Conservation (phyloP, 2,113 vertebrate genomes). For the Alligator mississippiensis region DNA sequence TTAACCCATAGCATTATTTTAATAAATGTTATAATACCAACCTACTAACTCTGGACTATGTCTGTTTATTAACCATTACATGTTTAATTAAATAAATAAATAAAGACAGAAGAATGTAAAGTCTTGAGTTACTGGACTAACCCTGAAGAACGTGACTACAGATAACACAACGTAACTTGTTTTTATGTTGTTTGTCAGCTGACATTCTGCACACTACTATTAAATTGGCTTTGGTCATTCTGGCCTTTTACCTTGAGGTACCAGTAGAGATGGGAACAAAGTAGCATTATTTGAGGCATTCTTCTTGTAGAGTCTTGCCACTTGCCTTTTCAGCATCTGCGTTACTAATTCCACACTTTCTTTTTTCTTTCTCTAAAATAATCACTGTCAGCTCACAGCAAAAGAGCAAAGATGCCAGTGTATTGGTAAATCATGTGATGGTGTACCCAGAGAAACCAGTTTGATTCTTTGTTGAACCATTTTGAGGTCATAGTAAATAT, state of each 20-base stretch:
- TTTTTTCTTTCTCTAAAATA: conserved; percentile 75
- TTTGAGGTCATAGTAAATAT: conserved; percentile 22
- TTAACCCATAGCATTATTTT: conserved; percentile 94
- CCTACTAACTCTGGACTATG: conserved; percentile 96
- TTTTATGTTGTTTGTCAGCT: conserved; percentile 86
- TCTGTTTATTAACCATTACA: conserved; percentile 95
- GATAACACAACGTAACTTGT: conserved; percentile 91
- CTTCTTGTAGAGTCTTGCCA: conserved; percentile 84
- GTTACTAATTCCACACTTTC: conserved; percentile 91
- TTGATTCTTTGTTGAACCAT: conserved; percentile 80
- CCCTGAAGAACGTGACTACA: conserved; percentile 87
- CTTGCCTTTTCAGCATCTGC: conserved; percentile 88
- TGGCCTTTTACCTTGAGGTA: conserved; percentile 69
- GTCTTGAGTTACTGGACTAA: conserved; percentile 87
- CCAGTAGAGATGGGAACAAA: conserved; percentile 76
- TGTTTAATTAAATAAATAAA: conserved; percentile 88
- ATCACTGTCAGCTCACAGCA: conserved; percentile 75
- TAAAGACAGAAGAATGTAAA: conserved; percentile 81
- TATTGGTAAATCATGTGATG: neutral
- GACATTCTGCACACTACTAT: conserved; percentile 77
- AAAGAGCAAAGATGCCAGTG: conserved; percentile 54
- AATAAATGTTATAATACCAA: conserved; percentile 98
- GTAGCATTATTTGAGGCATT: conserved; percentile 58
- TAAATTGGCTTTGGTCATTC: conserved; percentile 73
- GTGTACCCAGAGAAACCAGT: conserved; percentile 75